Base-by-base conservation (phyloP, 2,113 vertebrate genomes). In the Solenodon paradoxus region DNA sequence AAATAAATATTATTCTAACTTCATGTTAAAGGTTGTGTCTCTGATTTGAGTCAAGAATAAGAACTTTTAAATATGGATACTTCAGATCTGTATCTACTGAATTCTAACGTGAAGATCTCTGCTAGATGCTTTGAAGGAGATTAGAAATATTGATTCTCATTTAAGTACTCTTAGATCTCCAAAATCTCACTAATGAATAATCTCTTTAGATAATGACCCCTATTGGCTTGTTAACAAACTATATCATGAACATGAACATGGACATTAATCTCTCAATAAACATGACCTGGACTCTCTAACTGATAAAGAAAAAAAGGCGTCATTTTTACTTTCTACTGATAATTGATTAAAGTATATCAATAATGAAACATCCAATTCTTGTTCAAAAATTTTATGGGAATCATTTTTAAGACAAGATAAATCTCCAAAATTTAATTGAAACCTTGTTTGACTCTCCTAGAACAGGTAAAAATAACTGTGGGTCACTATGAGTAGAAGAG, bases 131-230 rank as follows among this genome's bases (percentile, higher is more conserved):
- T 72, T 49, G 49, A 88, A 93, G 40, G 42, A 89, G 83, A 97
- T 97, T 95, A 96, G 74, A 95, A 95, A 84, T 95, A 97, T 95
- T 78, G 90, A 97, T 97, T 96, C 40, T 92, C 88, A 93, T 89
- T 97, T 97, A 97, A 97, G 80, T 88, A 80, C 84, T 78, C 80
- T 97, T 87, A 93, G 83, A 97, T 96, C 66, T 93, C 66, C 45
- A 53, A 97, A 96, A 90, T 96, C 80, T 95, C 51, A 81, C 71
- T 95, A 97, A 95, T 85, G 95, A 97, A 95, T 90, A 81, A 92
- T 90, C 84, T 94, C 61, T 95, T 84, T 82, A 68, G 49, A 90
- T 89, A 84, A 93, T 92, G 83, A 90, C n/a, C 32, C 13, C 26
- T 94, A 88, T 85, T 90, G 90, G 59, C 61, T 93, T 68, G 71